These are phyloP conservation scores for Clavelina lepadiformis DNA, from an alignment of 23 tunicate species.

Conservation along the genomic window DNA sequence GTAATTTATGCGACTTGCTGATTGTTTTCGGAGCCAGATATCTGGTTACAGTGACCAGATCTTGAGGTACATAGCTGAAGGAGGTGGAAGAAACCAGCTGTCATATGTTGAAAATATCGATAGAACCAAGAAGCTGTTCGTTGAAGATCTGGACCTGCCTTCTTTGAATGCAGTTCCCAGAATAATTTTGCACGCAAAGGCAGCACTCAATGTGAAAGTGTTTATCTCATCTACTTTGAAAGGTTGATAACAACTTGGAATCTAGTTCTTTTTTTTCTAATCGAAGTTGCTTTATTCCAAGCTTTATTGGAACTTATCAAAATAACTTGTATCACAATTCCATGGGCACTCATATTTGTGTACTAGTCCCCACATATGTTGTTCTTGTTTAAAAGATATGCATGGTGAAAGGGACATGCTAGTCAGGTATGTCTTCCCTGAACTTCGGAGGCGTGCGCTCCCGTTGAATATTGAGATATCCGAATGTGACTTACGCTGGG, in stretches of 20 bases:
- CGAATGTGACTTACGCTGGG: slow-evolving; percentile 70
- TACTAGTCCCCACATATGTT: too few species aligned
- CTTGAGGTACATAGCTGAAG: slow-evolving; percentile 40
- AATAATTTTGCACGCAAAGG: too few species aligned
- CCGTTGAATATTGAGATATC: slow-evolving; percentile 15
- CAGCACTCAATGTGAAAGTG: slow-evolving; percentile 25
- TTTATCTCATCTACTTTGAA: slow-evolving; percentile 70
- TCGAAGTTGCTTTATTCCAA: too few species aligned
- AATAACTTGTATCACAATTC: background rate
- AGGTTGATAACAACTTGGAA: slow-evolving; percentile 11
- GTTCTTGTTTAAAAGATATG: too few species aligned
- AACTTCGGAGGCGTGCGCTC: slow-evolving; percentile 23
- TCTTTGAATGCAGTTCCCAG: too few species aligned
- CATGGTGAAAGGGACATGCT: slow-evolving; percentile 42
- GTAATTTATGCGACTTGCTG: too few species aligned
- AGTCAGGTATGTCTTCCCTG: slow-evolving; percentile 33
- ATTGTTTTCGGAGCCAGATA: too few species aligned
- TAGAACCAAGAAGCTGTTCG: slow-evolving; percentile 11
- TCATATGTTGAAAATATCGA: slow-evolving; percentile 42
- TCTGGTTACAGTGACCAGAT: slow-evolving; percentile 62
- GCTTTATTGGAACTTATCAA: background rate
- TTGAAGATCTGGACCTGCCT: too few species aligned
- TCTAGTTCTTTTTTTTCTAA: too few species aligned
- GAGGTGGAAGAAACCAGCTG: slow-evolving; percentile 32
- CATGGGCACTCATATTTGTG: too few species aligned